Base-by-base conservation (phyloP, 2,113 vertebrate species). In the Sisor rabdophorus region DNA sequence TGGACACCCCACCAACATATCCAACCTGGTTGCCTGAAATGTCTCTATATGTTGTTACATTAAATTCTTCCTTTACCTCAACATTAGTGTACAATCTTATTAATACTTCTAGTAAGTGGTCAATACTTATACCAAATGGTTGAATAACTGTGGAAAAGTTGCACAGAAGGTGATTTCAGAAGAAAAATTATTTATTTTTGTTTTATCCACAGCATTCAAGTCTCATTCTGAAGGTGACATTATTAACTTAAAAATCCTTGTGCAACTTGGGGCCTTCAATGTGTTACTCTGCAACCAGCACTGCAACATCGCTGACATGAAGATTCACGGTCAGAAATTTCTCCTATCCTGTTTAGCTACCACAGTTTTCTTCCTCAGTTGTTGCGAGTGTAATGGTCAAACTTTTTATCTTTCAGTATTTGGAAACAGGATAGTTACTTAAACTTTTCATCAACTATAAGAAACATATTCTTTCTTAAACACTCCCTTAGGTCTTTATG, bases 271-370 rank as follows among this genome's bases (percentile, higher is more conserved):
- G 78, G 92, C 94, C 8, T 95, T 99, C 80, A 91, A 92, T 56
- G 71, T 98, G 22, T 84, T 92, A 47, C 86, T 98, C 47, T 95
- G 96, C 86, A 94, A 98, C 87, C 92, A 91, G 85, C 89, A 84
- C 7, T 89, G 88, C 83, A 87, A 86, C 77, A 96, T 95, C 85
- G 95, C 95, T 26, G 93, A 97, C 84, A 94, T 99, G 75, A 94
- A 90, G 84, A 92, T 99, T 89, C 92, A 92, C 84, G 97, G 97
- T 97, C 82, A 85, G 79, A 44, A 3, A 0, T 54, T 44, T 11
- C 22, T 72, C 19, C 32, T 11, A 28, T 20, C 24, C 15, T 61
- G 9, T 11, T 68, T 17, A 50, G 13, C n/a, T 68, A 40, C 17
- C 19, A 52, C 12, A 20, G 19, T 71, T 53, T 30, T 30, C 17